Base-by-base conservation (phyloP, 2,888 invertebrate species). In the Cantharis rufa region DNA sequence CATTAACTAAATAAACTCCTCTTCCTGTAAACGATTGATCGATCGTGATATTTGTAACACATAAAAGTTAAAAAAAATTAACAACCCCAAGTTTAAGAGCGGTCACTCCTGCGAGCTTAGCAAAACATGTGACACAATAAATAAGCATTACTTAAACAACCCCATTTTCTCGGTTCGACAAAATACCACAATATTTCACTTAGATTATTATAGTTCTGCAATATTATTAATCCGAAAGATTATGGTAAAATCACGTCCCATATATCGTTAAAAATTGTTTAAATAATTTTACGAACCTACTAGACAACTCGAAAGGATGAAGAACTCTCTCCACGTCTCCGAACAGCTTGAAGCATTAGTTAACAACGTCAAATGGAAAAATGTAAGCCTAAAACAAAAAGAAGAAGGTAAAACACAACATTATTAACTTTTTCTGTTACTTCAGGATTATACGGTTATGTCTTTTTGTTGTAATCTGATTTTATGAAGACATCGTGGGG, bases 311-410 rank as follows among this genome's bases (percentile, higher is more conserved):
- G 90, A 90, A 91, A 88, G 91, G 90, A 89, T 90, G 90, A 87
- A 91, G 90, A 89, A 90, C 89, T 87, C 91, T 89, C 88, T 91
- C 91, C 91, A 91, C 91, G 89, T 91, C 89, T 88, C 90, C 91
- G 91, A 91, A 91, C 91, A 91, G 91, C 90, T 91, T 91, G 91
- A 90, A 87, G 91, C 91, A 91, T 91, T 91, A 90, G 90, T 86
- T 90, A 89, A 85, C 88, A 89, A 89, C 86, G 83, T 84, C 85
- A 83, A 80, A 81, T 84, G 86, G 84, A 85, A 87, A 87, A 89
- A 89, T 87, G 81, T 86, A 87, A 89, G 90, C 91, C 91, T 91
- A 89, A 66, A 89, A 90, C 83, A 85, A 86, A 86, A 84, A 48
- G 48, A 82, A 69, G 77, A 75, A 18, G 75, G 62, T 61, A 74